Conservation (phyloP, 2,888 invertebrate species). For the Linnaemya tessellans region DNA sequence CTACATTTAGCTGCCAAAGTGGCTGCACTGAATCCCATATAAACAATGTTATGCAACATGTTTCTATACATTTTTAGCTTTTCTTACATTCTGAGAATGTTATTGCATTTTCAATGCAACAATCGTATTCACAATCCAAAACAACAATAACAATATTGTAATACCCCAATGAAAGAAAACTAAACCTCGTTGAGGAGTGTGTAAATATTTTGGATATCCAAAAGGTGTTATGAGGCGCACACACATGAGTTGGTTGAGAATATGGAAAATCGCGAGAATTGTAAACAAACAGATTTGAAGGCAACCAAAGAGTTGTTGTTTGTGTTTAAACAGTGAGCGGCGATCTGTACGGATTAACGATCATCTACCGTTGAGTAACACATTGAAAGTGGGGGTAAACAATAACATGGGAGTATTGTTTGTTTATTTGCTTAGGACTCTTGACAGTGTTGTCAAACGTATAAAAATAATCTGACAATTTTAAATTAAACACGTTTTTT, state of each 20-base stretch:
- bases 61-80: slow-evolving; percentile 14
- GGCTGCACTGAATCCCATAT: not conserved
- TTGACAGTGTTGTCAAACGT: slow-evolving; percentile 15
- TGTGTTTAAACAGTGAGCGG: slow-evolving; percentile 22
- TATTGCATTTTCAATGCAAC: not conserved
- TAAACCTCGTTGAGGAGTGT: slow-evolving; percentile 19
- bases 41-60: slow-evolving; percentile 38
- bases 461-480: not conserved
- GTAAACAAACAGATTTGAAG: slow-evolving; percentile 46
- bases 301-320: slow-evolving; percentile 23
- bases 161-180: slow-evolving; percentile 36
- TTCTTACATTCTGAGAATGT: not conserved
- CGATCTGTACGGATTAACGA: slow-evolving; percentile 22
- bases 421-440: slow-evolving; percentile 14
- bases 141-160: not conserved
- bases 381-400: slow-evolving; percentile 35
- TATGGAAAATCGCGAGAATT: slow-evolving; percentile 23
- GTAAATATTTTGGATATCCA: slow-evolving; percentile 23
- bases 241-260: not conserved
- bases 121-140: slow-evolving; percentile 9
- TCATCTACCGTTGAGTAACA: slow-evolving; percentile 5
- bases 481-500: not conserved
- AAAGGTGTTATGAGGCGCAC: slow-evolving; percentile 43
- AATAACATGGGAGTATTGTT: not conserved
- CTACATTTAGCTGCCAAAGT: not conserved